phyloP scores from a whole-genome alignment of 1,140 invertebrate species.

The Luehdorfia chinensis region DNA sequence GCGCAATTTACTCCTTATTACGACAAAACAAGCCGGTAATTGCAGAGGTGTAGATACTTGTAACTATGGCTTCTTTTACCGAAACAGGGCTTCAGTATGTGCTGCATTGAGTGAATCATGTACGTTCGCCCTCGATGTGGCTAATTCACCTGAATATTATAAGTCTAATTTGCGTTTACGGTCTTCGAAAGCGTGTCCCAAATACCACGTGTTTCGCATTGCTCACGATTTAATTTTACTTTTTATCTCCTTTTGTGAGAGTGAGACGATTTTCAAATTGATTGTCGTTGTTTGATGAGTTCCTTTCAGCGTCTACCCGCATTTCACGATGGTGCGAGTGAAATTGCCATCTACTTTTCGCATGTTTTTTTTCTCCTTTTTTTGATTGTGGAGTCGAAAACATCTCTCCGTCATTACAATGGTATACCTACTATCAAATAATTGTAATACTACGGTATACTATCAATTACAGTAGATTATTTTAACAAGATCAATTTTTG shows the following conservation, averaged over 20 bases:
- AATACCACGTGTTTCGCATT: slow-evolving; percentile 15
- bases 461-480: no score
- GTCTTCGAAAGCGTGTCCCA: slow-evolving; percentile 17
- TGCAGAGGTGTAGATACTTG: slow-evolving; percentile 2
- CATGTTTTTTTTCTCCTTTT: not conserved
- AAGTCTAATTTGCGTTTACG: not conserved
- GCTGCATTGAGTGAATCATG: slow-evolving; percentile 9
- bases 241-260: slow-evolving; percentile 19
- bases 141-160: not conserved
- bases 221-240: slow-evolving; percentile 12
- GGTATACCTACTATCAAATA: no score
- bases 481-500: not conserved
- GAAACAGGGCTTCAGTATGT: slow-evolving; percentile 11
- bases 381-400: not conserved
- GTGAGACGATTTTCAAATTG: slow-evolving; percentile 18
- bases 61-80: slow-evolving; percentile 11
- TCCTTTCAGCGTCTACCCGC: slow-evolving; percentile 22
- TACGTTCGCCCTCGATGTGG: not conserved
- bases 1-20: not conserved
- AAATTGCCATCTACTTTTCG: slow-evolving; percentile 26
- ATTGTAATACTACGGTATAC: no score
- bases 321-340: slow-evolving; percentile 24
- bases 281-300: slow-evolving; percentile 21
- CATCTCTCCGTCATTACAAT: not conserved
- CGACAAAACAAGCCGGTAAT: not conserved